Base-by-base conservation (phyloP, 2,888 invertebrate species). In the Smittia aterrima region DNA sequence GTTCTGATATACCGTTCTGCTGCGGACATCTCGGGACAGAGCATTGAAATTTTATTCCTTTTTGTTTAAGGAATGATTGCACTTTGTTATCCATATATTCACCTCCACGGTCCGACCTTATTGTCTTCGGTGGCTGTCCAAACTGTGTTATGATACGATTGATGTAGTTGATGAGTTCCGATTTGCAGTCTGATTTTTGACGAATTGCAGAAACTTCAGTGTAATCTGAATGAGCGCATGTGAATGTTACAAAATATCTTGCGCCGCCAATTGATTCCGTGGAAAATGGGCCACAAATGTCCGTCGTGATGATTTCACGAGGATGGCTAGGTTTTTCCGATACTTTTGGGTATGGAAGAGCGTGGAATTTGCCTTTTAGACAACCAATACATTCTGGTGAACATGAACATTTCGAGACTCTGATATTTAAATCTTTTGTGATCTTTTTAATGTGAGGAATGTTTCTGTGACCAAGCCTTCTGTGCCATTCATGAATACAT, bases 271-370 rank as follows among this genome's bases (percentile, higher is more conserved):
- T 74, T 0, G 82, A 82, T n/a, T 66, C 16, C 1, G 74, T 76
- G 73, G 80, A 79, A 80, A 81, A 79, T 18, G 80, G 79, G 41
- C 81, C 81, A 76, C 80, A 80, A 6, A 82, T 64, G 75, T 82
- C 81, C 1, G 79, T 75, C 74, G 82, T 81, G 1, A 82, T 75
- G 22, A 80, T 16, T 27, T 81, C 79, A 32, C 82, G 75, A 32
- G 77, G 13, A 40, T 76, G 71, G 20, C 32, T 77, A 13, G 79
- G 75, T 47, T 77, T 75, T 16, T 75, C 74, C n/a, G 74, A 75
- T 4, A 27, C 40, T 40, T 76, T 75, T 16, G 75, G 70, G 66
- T 78, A 79, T 3, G 78, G 76, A 27, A 38, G 4, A 66, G 77
- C 73, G 4, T 76, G 76, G 32, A 78, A 77, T 75, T 78, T 79